Base-by-base conservation (phyloP, 1,140 invertebrate species). In the Coptotermes formosanus region DNA sequence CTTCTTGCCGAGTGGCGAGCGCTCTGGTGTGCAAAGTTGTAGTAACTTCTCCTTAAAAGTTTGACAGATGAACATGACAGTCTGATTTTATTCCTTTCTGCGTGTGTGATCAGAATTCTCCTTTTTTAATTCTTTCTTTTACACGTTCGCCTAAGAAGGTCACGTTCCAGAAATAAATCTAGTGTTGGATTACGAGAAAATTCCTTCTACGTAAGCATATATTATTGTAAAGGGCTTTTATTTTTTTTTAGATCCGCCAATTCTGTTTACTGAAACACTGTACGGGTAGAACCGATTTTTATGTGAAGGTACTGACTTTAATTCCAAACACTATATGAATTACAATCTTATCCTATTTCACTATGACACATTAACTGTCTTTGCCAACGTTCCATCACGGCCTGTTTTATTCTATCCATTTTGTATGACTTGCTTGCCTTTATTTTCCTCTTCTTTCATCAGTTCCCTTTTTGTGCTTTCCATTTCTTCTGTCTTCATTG, bases 101-200 rank as follows among this genome's bases (percentile, higher is more conserved):
- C 14, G 48, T 23, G n/a, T 75, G 25, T 75, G 25, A 25, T 75
- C 64, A 75, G 25, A 75, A 75, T 30, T 75, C 8, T 16, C 1
- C n/a, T 75, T 75, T 75, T 14, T 75, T 75, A 16, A 23, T 23
- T 30, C 3, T 30, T 30, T 16, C 25, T 75, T 75, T 30, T 55
- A 21, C 19, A 30, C 30, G 64, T 75, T 75, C 64, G 16, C 64
- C 64, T n/a, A 75, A 75, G 30, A 75, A 75, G 30, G 25, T n/a
- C 64, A 75, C 64, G 64, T 75, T 75, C 64, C 25, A 75, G 64
- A 75, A 75, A 75, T 75, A 75, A 75, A 75, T 75, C 64, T 30
- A 75, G 25, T 11, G 64, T 30, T 75, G 64, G 64, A 75, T 75
- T 75, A 75, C 64, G n/a, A 14, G 25, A 16, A n/a, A 25, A 75